Base-by-base conservation (phyloP, 92 coral and sea anemone genomes). In the Paragorgia papillata region DNA sequence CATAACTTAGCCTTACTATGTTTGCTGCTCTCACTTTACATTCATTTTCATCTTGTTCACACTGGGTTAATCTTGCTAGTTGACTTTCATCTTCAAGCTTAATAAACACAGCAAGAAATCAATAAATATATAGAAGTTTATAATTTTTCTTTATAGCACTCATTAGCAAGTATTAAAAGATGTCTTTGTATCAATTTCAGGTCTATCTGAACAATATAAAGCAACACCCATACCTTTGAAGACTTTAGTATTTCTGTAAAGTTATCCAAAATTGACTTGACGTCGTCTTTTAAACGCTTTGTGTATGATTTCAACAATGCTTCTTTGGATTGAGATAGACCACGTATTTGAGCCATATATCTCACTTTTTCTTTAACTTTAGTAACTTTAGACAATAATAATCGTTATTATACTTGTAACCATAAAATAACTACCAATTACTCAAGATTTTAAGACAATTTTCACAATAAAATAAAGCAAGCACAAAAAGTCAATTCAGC, bases 211-310 rank as follows among this genome's bases (percentile, higher is more conserved):
- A 6, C 2, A 6, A 46, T 7, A 46, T 46, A 7, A 46, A 2
- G n/a, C 15, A 46, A 14, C n/a, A n/a, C n/a, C 3, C 33, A 30
- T 86, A 93, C 97, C 96, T 90, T 93, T 20, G 97, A 90, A 71
- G 94, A 88, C 66, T 93, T 93, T 26, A 93, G 83, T 49, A 93
- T 93, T 80, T 93, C 97, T 5, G 97, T 93, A 58, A 93, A 93
- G 82, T 93, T 93, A 84, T 93, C 97, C 73, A 93, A 86, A 48
- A 93, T 88, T 2, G 97, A 91, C 49, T 93, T 93, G 17, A 93
- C 92, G 53, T 93, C 97, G 73, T 93, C 97, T 55, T 93, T 93
- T 53, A 93, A 74, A 7, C 97, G 89, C 81, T 93, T 93, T 29
- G 96, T 93, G 80, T 93, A 93, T 10, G 97, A 90, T 81, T 93